Conservation (phyloP, 2,888 invertebrate species). For the Calliopum simillimum region DNA sequence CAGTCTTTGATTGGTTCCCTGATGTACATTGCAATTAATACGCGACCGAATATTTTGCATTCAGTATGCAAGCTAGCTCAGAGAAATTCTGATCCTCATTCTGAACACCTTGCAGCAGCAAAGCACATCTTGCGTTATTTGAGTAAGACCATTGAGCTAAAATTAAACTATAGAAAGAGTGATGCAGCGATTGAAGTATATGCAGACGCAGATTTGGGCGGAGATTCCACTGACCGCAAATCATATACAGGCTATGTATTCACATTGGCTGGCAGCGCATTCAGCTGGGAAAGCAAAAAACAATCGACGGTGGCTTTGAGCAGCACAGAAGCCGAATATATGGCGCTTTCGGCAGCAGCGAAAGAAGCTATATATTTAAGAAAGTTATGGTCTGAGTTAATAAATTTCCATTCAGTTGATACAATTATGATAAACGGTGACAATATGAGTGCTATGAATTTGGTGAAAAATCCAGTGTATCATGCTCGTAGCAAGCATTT, state of each 20-base stretch:
- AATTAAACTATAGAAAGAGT: slow-evolving; percentile 25
- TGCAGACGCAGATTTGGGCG: slow-evolving; percentile 39
- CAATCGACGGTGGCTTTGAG: slow-evolving; percentile 32
- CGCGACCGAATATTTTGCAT: slow-evolving; percentile 42
- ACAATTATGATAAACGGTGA: slow-evolving; percentile 24
- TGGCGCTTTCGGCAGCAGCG: slow-evolving; percentile 11
- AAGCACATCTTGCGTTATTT: slow-evolving; percentile 42
- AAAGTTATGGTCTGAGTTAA: slow-evolving; percentile 25
- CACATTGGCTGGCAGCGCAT: slow-evolving; percentile 25
- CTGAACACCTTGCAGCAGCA: slow-evolving; percentile 41
- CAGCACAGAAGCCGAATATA: slow-evolving; percentile 33
- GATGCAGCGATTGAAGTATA: slow-evolving; percentile 29
- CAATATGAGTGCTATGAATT: slow-evolving; percentile 24
- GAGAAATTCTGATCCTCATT: slow-evolving; percentile 41
- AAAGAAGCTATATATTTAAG: slow-evolving; percentile 35
- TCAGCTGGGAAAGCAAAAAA: slow-evolving; percentile 31
- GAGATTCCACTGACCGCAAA: slow-evolving; percentile 28
- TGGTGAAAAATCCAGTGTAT: slow-evolving; percentile 29
- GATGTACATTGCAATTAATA: slow-evolving; percentile 39
- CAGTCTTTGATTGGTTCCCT: slow-evolving; percentile 40
- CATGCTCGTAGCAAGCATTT: slow-evolving; percentile 26
- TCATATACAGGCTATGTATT: slow-evolving; percentile 38
- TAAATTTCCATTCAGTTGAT: neutral
- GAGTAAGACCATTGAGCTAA: slow-evolving; percentile 8
- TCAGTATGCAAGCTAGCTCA: slow-evolving; percentile 42